Base-by-base conservation (phyloP, 2,888 invertebrate species). In the Macrophya alboannulata region DNA sequence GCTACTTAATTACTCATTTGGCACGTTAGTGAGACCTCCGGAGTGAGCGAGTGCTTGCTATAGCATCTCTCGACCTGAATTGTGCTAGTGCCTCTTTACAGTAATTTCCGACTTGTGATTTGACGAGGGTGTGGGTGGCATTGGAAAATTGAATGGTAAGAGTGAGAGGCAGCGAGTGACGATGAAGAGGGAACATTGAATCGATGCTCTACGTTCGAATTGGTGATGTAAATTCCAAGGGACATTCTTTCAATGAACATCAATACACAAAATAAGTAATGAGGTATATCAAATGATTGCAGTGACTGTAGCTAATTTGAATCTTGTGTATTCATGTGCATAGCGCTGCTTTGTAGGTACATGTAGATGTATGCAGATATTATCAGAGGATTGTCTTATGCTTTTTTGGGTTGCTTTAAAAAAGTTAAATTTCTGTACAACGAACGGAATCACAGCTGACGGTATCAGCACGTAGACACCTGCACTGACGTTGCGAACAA, bases 1-100 rank as follows among this genome's bases (percentile, higher is more conserved):
- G 31, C 81, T 81, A 62, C 43, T 81, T 59, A 81, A 81, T 81
- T 81, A 81, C 81, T 81, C 62, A 62, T 81, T 81, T 81, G 59
- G 81, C 81, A 62, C 62, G 43, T 81, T 40, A 81, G 59, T 62
- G 17, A 81, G 81, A 81, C 62, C 62, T 81, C 81, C 62, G 81
- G 6, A 77, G 59, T 81, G 17, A 62, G 40, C 12, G 37, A 81
- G 59, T 51, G 55, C 77, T 77, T 40, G 51, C 31, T 37, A n/a
- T n/a, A 31, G 43, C 37, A n/a, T 81, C 21, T 59, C 15, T 81
- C 25, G 62, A 37, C 40, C 62, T 62, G 6, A 81, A 62, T 43
- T 62, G 81, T 81, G 43, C 81, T 62, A 81, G 48, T 81, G 62
- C 62, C 81, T 81, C 62, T 81, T 81, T 43, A 62, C 43, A n/a